These are phyloP conservation scores for Halcyon leucocephala DNA, from an alignment of 2,797 vertebrate species.

Conservation along the genomic window DNA sequence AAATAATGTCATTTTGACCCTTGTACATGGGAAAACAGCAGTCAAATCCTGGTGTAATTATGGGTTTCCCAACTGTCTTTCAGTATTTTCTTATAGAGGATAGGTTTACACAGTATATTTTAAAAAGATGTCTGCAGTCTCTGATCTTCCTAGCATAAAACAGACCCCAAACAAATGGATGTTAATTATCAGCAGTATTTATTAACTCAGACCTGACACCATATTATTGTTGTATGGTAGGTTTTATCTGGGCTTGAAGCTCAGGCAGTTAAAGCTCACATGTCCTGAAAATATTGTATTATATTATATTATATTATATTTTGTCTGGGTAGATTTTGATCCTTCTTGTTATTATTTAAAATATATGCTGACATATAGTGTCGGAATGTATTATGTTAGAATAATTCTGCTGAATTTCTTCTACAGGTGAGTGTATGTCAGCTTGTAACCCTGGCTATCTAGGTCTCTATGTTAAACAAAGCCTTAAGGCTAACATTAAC, in stretches of 20 bases:
- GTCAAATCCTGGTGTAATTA: neutral
- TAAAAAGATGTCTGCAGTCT: neutral
- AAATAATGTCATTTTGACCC: neutral
- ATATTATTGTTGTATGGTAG: neutral
- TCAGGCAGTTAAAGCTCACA: neutral
- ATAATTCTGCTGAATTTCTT: neutral
- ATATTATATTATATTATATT: neutral
- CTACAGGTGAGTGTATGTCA: neutral
- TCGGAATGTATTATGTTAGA: neutral
- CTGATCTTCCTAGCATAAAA: neutral
- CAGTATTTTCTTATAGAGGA: neutral
- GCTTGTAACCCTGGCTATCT: neutral
- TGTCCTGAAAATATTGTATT: neutral
- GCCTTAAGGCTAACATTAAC: neutral
- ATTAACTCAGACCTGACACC: neutral
- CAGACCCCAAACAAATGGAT: neutral
- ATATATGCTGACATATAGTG: neutral
- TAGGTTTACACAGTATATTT: neutral
- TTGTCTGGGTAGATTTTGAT: fast-evolving
- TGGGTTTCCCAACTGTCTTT: neutral
- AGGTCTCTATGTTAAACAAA: neutral
- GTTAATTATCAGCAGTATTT: neutral
- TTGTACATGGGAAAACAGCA: neutral
- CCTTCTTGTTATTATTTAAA: neutral
- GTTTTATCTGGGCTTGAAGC: neutral